Percentiles rank a stretch among this genome's conserved stretches.
phyloP scores from a whole-genome alignment of 2,113 vertebrate genomes.

The Etheostoma cragini region DNA sequence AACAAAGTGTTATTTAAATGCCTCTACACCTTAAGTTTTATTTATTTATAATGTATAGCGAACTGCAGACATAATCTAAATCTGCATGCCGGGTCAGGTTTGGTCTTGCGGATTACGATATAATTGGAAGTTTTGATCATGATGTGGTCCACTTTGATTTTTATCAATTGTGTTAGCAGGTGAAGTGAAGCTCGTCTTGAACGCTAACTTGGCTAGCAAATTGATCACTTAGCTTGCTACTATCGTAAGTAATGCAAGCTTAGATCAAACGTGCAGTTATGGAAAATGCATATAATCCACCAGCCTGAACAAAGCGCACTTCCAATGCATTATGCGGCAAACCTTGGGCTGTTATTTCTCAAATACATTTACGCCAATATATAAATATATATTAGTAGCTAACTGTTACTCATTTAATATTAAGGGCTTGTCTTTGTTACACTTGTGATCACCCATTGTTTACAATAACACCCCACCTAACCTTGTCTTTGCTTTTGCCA shows the following conservation, averaged over 20 bases:
- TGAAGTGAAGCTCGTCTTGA: constrained; percentile 38
- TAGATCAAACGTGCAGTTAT: not conserved
- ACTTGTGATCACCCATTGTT: not conserved
- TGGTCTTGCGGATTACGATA: constrained; percentile 30
- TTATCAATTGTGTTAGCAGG: constrained; percentile 58
- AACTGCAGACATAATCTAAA: not conserved
- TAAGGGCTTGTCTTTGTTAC: not conserved
- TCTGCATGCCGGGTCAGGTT: not conserved
- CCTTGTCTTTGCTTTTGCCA: not conserved
- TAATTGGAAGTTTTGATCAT: not conserved
- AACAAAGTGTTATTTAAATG: not conserved
- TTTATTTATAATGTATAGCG: not conserved
- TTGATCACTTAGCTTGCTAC: constrained; percentile 35
- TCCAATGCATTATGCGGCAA: not conserved
- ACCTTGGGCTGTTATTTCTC: not conserved
- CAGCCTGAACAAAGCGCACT: rapidly evolving
- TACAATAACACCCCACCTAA: not conserved
- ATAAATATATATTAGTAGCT: not conserved
- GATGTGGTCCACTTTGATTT: constrained; percentile 54
- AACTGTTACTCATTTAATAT: not conserved
- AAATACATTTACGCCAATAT: not conserved
- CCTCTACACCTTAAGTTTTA: rapidly evolving
- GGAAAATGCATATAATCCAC: not conserved
- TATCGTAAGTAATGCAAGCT: not conserved
- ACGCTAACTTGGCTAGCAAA: constrained; percentile 60